These are phyloP conservation scores for Drosophila orena DNA, from an alignment of 1,140 invertebrate species.

Conservation along the genomic window DNA sequence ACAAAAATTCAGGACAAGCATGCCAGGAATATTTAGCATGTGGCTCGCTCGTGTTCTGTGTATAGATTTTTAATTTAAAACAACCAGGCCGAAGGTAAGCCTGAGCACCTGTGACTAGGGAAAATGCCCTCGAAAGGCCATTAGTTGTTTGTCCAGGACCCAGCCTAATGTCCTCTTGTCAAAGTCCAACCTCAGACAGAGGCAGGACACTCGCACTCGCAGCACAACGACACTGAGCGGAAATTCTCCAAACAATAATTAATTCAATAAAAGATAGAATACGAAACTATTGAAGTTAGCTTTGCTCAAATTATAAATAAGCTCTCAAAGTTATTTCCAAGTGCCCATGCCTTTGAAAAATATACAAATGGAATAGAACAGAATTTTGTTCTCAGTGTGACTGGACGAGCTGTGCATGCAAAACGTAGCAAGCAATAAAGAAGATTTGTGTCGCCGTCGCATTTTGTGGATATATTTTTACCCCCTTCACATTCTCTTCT, in stretches of 20 bases:
- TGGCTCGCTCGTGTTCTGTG: constrained; percentile 31
- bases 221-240: constrained; percentile 4
- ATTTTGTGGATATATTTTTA: constrained; percentile 69
- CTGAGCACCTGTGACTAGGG: constrained; percentile 58
- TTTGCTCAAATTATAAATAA: too few relatives aligned
- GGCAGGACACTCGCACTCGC: constrained; percentile 18
- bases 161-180: constrained; percentile 77
- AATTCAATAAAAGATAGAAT: too few relatives aligned
- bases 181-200: constrained; percentile 50
- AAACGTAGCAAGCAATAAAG: constrained; percentile 80
- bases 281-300: too few relatives aligned
- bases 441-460: constrained; percentile 77
- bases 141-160: constrained; percentile 77
- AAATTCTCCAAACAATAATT: neutral
- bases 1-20: constrained; percentile 30
- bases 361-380: too few relatives aligned
- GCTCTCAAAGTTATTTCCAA: neutral
- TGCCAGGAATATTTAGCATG: constrained; percentile 44
- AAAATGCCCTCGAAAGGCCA: constrained; percentile 78
- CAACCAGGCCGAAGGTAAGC: constrained; percentile 56
- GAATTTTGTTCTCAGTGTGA: neutral
- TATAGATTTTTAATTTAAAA: constrained; percentile 80
- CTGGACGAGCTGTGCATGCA: constrained; percentile 50
- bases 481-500: constrained; percentile 36
- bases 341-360: too few relatives aligned